These are phyloP conservation scores for Pelobates fuscus DNA, from an alignment of 2,113 vertebrate species.

Conservation along the genomic window DNA sequence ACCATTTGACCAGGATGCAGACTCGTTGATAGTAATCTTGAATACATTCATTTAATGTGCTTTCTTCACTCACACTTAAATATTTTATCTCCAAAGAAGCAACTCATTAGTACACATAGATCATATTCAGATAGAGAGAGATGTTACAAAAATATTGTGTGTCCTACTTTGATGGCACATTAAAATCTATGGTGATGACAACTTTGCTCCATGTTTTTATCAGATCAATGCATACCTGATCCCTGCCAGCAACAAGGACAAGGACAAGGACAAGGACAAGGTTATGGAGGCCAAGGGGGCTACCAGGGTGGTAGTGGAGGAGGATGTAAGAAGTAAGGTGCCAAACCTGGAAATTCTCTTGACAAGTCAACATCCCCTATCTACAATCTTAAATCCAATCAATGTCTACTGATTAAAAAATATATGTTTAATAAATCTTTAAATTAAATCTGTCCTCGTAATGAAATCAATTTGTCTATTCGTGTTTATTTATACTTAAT, in stretches of 20 bases:
- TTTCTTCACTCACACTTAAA: too few species aligned
- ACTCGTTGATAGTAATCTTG: too few species aligned
- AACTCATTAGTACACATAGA: too few species aligned
- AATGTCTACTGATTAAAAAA: neutral
- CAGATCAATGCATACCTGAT: constrained; percentile 2
- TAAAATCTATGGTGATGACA: neutral
- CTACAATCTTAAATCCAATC: neutral
- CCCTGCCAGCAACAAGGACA: neutral
- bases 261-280: neutral
- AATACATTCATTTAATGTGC: too few species aligned
- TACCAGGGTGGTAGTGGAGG: neutral
- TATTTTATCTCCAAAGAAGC: too few species aligned
- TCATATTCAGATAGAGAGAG: too few species aligned
- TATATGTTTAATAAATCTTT: neutral
- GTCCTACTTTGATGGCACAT: too few species aligned
- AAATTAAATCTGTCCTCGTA: neutral
- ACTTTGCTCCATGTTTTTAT: neutral
- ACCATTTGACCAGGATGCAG: too few species aligned
- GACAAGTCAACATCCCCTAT: neutral
- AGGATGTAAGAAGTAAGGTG: neutral
- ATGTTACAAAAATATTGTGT: too few species aligned
- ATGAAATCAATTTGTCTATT: neutral
- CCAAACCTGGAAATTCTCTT: neutral
- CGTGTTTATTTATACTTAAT: too few species aligned
- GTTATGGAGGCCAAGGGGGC: neutral